Evolutionary conservation across 2,113 vertebrate species (phyloP).

Genomic region (Crypturellus undulatus): DNA sequence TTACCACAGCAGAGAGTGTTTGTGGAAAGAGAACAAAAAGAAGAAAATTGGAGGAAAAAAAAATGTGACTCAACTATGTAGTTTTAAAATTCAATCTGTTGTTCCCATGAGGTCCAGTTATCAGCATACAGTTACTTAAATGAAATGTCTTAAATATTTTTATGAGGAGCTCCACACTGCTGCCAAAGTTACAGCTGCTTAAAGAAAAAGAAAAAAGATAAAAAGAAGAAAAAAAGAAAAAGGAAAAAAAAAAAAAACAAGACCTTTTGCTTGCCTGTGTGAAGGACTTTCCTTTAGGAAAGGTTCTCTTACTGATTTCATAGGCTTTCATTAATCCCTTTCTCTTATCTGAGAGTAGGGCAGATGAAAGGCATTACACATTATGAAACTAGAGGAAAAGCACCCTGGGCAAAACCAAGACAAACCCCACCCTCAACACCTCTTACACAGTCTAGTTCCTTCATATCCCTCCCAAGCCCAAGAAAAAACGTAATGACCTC

Average conservation of each 20-base stretch:
- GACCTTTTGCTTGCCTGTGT: not conserved
- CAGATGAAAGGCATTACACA: not conserved
- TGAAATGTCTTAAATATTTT: not conserved
- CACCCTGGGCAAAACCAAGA: constrained; percentile 18
- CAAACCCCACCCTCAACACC: not conserved
- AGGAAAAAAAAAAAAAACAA: not conserved
- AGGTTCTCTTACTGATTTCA: not conserved
- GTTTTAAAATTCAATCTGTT: not conserved
- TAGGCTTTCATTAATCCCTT: not conserved
- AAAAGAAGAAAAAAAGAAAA: not conserved
- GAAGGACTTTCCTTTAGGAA: not conserved
- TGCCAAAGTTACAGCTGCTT: not conserved
- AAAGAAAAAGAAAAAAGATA: not conserved
- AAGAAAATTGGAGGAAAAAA: fast-evolving
- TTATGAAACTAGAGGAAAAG: not conserved
- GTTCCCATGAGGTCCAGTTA: not conserved
- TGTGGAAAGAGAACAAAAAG: not conserved
- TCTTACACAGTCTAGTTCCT: not conserved
- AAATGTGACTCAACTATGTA: not conserved
- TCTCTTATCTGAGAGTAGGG: not conserved
- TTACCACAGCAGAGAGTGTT: not conserved
- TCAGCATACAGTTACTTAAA: not conserved
- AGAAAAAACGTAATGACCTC: not conserved
- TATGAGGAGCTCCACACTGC: not conserved
- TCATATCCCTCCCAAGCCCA: not conserved